Base-by-base conservation (phyloP, 1,140 invertebrate genomes). In the Drosophila kohkoa region DNA sequence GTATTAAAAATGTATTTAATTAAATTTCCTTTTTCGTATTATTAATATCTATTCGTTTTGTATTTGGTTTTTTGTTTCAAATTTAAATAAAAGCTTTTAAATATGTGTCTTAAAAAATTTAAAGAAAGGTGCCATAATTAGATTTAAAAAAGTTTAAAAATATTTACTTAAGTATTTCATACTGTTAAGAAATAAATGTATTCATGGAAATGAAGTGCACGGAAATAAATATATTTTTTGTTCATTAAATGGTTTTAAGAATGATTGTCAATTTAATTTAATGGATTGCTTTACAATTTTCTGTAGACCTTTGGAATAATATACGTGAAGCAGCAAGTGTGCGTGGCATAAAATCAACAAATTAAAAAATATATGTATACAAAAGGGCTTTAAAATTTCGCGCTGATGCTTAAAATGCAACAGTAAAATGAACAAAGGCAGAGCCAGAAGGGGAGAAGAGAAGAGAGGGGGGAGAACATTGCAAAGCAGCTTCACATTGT, bases 401-500 rank as follows among this genome's bases (percentile, higher is more conserved):
- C 54, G 54, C 32, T 59, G 54, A 4, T 38, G 35, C 54, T 41
- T 57, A 20, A 57, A 57, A 57, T 57, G 57, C 57, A 45, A 58
- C 41, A 59, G 38, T 59, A 59, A 59, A 45, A 28, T 59, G 25
- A 59, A 45, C 13, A 20, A 6, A 7, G 41, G 1, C 28, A 55
- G 54, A 30, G 28, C 28, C 30, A 25, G 54, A 20, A 20, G 16
- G n/a, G 13, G 6, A 3, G 11, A n/a, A 13, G n/a, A 4, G 41
- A 10, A 41, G 38, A 11, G 2, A 5, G 3, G n/a, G 49, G 2
- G 6, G 25, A n/a, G 25, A 52, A 25, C 11, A 25, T 49, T 43
- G 25, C 10, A 13, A 6, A 11, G 8, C 45, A 30, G 13, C 28
- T 25, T 54, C 32, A 32, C 16, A 62, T 15, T 62, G 59, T 63